Evolutionary conservation across 2,888 invertebrate species (phyloP), one percentile per base, ranked within the genome.

Genomic region (Aphelenchoides bicaudatus): DNA sequence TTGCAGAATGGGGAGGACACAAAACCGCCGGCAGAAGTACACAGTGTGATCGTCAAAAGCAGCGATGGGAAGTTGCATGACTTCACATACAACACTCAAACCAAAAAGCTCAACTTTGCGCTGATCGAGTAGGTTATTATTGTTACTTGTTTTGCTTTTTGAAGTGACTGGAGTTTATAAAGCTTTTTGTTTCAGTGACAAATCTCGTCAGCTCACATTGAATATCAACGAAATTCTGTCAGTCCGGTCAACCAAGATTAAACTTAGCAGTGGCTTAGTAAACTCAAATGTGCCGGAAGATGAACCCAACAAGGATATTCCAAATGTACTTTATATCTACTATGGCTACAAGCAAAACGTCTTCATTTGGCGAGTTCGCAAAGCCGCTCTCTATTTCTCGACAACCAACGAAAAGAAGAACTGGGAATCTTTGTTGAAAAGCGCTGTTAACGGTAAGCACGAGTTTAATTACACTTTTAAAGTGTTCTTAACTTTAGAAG

Each of bases 311-410:
- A 29, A 30, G 19, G 51, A 57, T 19, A 31, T 38, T 48, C 67
- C 61, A n/a, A 67, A 67, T 34, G 48, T 56, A 31, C 65, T 75
- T 19, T 78, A 62, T 56, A 71, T 77, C 57, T 78, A 77, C 57
- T 76, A 75, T 56, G 70, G 73, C 25, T 68, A 63, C 59, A 66
- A 71, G 48, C 70, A 70, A 48, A 68, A 77, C 59, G 68, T 73
- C 34, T 67, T 72, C 49, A 63, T 69, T 47, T 77, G 77, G 76
- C 55, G 77, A 46, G 52, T 77, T 29, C 63, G 64, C 10, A 71
- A 70, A 53, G 66, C 65, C 1, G 56, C 55, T 13, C 39, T 71
- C 8, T 39, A 64, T 25, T 67, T 72, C 43, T 55, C 68, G 4
- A 61, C 71, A 19, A 68, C 65, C 2, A 37, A 39, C 25, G 68